Evolutionary conservation across 2,888 invertebrate genomes (phyloP), one percentile per base, ranked within the genome.

Genomic region (Empis livida): DNA sequence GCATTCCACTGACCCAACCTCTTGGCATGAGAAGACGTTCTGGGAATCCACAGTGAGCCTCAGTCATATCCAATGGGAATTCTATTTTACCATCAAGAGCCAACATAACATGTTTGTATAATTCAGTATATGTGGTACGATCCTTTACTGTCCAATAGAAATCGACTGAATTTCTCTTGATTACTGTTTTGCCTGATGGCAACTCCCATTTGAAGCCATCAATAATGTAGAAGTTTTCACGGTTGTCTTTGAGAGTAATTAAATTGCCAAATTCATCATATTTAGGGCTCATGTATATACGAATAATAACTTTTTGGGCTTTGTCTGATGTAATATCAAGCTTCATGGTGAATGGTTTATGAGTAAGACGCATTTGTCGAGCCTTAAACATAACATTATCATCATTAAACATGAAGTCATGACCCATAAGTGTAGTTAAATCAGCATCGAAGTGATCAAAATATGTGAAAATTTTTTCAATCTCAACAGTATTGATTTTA

Each of bases 21-120:
- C 72, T 82, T 40, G 88, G 87, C 45, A 88, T 68, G 37, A 85
- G 62, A 40, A 85, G 70, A 56, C 84, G 79, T 23, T 77, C 73
- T 3, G 87, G 86, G 74, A 81, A 82, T 44, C 80, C 80, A 51
- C 77, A 80, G 58, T 80, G 71, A n/a, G n/a, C n/a, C n/a, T n/a
- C n/a, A 59, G 68, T 73, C 54, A 73, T 71, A 47, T 76, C 67
- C 55, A 72, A 65, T 54, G 71, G 73, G 62, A 76, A 73, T 40
- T 73, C 69, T 49, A 72, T 71, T 31, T 73, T 68, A 17, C 73
- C 73, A 30, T 76, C 65, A 52, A 67, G 71, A 11, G 48, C 48
- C 3, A 30, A 30, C 41, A 41, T 41, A 23, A 84, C 68, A 56
- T 75, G 75, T 57, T 78, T 76, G 72, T 76, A 76, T 48, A 84